phyloP scores from a whole-genome alignment of 1,140 invertebrate genomes.

The Acromyrmex heyeri region DNA sequence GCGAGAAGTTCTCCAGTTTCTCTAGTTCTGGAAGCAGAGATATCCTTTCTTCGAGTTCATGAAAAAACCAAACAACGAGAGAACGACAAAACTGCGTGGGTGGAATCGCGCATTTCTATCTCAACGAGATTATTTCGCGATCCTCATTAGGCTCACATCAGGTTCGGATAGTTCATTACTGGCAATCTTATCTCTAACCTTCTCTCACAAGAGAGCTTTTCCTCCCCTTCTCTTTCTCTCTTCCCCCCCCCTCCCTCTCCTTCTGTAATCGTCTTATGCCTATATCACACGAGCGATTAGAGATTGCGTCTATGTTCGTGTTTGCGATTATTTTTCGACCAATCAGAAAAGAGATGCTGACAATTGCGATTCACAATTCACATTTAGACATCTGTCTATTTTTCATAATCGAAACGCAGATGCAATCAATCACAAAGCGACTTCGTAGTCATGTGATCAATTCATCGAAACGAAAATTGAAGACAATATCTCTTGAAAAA shows the following conservation, averaged over 20 bases:
- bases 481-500: no score
- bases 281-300: no score
- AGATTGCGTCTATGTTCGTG: no score
- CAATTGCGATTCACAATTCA: no score
- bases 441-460: no score
- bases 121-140: slow-evolving; percentile 66
- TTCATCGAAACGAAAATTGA: no score
- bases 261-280: background rate
- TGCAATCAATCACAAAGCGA: no score
- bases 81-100: slow-evolving; percentile 31
- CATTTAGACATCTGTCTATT: no score
- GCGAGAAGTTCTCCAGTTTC: slow-evolving; percentile 48
- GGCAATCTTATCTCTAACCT: slow-evolving; percentile 70
- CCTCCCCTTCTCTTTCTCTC: background rate
- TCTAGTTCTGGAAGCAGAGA: slow-evolving; percentile 3
- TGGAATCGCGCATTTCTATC: slow-evolving; percentile 44
- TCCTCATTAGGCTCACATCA: slow-evolving; percentile 74
- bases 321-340: no score
- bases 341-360: no score
- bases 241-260: background rate
- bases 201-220: slow-evolving; percentile 63
- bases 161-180: slow-evolving; percentile 75
- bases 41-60: slow-evolving; percentile 25
- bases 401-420: no score
- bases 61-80: background rate